Evolutionary conservation across 2,113 vertebrate species (phyloP).

Genomic region (Xyrauchen texanus): DNA sequence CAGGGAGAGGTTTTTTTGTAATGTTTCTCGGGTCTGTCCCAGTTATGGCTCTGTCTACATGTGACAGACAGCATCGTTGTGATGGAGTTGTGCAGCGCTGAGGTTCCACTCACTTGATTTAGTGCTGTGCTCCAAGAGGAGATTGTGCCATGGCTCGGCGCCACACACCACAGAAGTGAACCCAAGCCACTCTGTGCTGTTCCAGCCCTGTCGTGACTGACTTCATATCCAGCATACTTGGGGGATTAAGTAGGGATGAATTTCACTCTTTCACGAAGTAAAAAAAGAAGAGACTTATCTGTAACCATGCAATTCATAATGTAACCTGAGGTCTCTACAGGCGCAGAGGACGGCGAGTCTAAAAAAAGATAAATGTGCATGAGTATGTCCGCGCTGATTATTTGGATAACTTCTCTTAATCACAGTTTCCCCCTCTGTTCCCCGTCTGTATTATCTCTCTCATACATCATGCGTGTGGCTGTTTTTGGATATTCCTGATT

Average conservation of each 20-base stretch:
- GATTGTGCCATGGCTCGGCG: conserved; percentile 40
- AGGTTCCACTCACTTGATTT: conserved; percentile 42
- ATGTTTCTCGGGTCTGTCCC: background rate
- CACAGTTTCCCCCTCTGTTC: conserved; percentile 36
- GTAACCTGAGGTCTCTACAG: conserved; percentile 64
- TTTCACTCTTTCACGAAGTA: conserved; percentile 65
- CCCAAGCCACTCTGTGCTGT: conserved; percentile 44
- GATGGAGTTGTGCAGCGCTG: conserved; percentile 15
- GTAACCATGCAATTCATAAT: conserved; percentile 62
- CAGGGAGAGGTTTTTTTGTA: background rate
- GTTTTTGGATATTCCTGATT: conserved; percentile 60
- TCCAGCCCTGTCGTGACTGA: conserved; percentile 67
- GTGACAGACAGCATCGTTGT: conserved; percentile 35
- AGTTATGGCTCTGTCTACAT: conserved; percentile 10
- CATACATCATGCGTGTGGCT: conserved; percentile 50
- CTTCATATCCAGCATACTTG: conserved; percentile 75
- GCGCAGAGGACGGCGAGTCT: background rate
- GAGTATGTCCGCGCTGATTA: conserved; percentile 44
- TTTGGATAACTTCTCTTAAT: conserved; percentile 54
- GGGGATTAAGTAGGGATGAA: conserved; percentile 78
- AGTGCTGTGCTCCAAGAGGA: conserved; percentile 26
- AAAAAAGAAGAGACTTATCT: conserved; percentile 63
- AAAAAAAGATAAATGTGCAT: conserved; percentile 33
- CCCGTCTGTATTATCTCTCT: conserved; percentile 52
- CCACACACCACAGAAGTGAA: conserved; percentile 50